A percentile compares a stretch with the other conserved stretches of the same genome.
Evolutionary conservation across 2,888 invertebrate genomes (phyloP).

Genomic region (Leptinotarsa peninsularis): DNA sequence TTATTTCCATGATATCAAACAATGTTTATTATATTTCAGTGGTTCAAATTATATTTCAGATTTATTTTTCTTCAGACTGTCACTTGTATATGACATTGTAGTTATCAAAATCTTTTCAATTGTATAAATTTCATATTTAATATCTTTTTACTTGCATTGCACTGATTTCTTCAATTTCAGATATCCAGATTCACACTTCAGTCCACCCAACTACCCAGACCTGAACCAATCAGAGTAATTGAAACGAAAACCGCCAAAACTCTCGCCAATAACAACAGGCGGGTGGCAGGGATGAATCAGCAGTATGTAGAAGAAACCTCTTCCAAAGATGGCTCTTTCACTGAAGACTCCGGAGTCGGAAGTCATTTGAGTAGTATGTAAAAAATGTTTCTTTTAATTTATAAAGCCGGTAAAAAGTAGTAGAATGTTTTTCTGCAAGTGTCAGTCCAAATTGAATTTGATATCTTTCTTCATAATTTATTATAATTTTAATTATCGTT

Average conservation of each 20-base stretch:
- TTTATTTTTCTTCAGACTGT: no score
- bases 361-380: constrained; percentile 57
- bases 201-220: constrained; percentile 80
- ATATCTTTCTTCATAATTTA: no score
- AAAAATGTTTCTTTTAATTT: neutral
- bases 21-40: neutral
- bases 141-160: no score
- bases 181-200: constrained; percentile 74
- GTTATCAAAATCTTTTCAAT: no score
- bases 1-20: neutral
- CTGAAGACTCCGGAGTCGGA: constrained; percentile 75
- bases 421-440: no score
- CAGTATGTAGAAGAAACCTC: constrained; percentile 59
- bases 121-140: no score
- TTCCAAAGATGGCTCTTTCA: constrained; percentile 72
- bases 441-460: no score
- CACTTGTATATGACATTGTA: no score
- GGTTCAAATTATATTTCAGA: no score
- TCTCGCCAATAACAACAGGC: constrained; percentile 77
- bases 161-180: constrained; percentile 36
- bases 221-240: constrained; percentile 75
- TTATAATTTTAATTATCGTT: no score
- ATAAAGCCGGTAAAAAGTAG: no score
- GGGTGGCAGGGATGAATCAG: constrained; percentile 68
- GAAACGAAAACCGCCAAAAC: constrained; percentile 81